Percentiles rank a stretch among this genome's conserved stretches.
Conservation (phyloP, 2,113 vertebrate genomes). For the Verasper variegatus region DNA sequence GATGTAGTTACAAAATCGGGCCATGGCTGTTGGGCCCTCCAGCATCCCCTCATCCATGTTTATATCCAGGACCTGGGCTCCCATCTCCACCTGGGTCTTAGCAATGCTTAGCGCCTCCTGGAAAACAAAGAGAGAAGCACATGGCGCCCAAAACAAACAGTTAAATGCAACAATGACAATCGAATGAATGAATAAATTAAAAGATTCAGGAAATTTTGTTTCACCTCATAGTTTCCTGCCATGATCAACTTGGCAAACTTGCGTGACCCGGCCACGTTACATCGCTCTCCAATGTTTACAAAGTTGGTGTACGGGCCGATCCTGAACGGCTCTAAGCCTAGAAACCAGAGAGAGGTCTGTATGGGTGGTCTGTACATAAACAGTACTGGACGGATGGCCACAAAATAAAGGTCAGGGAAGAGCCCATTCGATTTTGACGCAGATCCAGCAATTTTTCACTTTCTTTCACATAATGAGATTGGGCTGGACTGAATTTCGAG, state of each 20-base stretch:
- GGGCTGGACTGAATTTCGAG: no score
- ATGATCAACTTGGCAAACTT: constrained; percentile 96
- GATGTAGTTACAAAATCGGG: constrained; percentile 92
- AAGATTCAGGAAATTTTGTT: not conserved
- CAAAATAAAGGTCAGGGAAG: no score
- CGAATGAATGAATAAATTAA: not conserved
- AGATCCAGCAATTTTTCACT: no score
- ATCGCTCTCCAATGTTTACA: constrained; percentile 97
- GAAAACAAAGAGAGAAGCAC: constrained; percentile 12
- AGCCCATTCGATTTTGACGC: no score
- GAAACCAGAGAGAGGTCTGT: not conserved
- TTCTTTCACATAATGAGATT: no score
- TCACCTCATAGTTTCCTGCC: constrained; percentile 94
- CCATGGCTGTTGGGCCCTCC: constrained; percentile 91
- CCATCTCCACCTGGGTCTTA: constrained; percentile 96
- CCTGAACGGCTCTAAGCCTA: constrained; percentile 94
- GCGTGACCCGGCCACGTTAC: constrained; percentile 95
- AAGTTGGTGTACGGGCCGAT: constrained; percentile 97
- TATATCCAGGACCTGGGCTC: constrained; percentile 95
- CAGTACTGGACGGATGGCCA: no score
- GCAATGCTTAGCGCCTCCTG: constrained; percentile 93
- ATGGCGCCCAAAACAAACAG: not conserved
- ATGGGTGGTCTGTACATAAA: no score
- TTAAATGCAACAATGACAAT: not conserved
- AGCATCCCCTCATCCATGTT: constrained; percentile 99